Base-by-base conservation (phyloP, 2,113 vertebrate species). In the Callocephalon fimbriatum region DNA sequence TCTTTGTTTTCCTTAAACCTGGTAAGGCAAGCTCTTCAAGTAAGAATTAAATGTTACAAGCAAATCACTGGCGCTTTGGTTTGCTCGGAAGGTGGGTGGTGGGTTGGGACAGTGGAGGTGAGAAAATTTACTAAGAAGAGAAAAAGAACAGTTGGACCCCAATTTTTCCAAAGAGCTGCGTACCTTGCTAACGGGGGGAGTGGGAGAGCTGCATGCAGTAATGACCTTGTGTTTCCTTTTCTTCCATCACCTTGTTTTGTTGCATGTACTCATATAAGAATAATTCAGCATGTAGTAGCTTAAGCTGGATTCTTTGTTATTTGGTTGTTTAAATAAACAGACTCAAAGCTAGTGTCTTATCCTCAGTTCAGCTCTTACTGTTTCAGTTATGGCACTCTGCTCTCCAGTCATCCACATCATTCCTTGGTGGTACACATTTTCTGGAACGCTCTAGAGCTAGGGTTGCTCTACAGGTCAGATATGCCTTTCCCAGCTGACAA, bases 1-100 rank as follows among this genome's bases (percentile, higher is more conserved):
- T 91, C 61, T 95, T 96, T 95, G 82, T 95, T 96, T 97, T 91
- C 86, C 88, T 85, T 91, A 93, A 77, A 86, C 44, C 48, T 4
- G 2, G 73, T 84, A 93, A 68, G 65, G 56, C 80, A 81, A 95
- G 56, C 72, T 88, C 47, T 81, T 95, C 83, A 84, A 84, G 47
- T 63, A 65, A 88, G 88, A 95, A 97, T 95, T 87, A 94, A 97
- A 86, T 5, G 71, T 71, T 84, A 25, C 72, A 61, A 83, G 83
- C 85, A 93, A 97, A 91, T 86, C 35, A 65, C 65, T 68, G 61
- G 48, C 59, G 40, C 76, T 92, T 86, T 93, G 51, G 40, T 77
- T 92, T 93, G 81, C 83, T 95, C 4, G 0, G 44, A 78, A 89
- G 48, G 92, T 95, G 51, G 94, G 92, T 89, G 94, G 95, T 96